These are phyloP conservation scores for Lasioglossum pauxillum DNA, from an alignment of 2,888 invertebrate species.

Conservation along the genomic window DNA sequence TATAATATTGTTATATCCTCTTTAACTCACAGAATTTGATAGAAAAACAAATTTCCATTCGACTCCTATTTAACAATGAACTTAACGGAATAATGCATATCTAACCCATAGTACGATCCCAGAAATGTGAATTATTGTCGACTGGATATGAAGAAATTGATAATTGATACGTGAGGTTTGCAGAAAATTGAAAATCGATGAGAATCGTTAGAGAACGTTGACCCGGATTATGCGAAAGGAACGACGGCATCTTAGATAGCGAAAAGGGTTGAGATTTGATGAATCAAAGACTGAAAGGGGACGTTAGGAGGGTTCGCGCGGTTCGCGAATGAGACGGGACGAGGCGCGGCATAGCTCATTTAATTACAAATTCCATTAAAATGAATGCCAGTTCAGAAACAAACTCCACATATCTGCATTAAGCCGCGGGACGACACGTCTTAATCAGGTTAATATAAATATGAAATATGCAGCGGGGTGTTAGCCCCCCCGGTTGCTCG, in stretches of 20 bases:
- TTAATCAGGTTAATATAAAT: conserved; percentile 85
- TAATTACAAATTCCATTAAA: conserved; percentile 84
- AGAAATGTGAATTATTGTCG: too few species aligned
- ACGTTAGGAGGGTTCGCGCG: background rate
- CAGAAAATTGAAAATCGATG: background rate
- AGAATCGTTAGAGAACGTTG: background rate
- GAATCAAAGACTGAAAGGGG: conserved; percentile 36
- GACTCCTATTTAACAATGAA: background rate
- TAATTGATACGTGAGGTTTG: background rate
- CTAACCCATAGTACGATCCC: too few species aligned
- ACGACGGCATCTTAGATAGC: background rate
- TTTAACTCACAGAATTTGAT: too few species aligned
- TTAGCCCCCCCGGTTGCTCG: conserved; percentile 74
- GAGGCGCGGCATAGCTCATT: conserved; percentile 81
- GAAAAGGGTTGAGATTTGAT: background rate
- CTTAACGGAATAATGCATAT: too few species aligned
- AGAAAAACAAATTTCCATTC: too few species aligned
- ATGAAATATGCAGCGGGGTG: conserved; percentile 84
- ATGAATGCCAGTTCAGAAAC: conserved; percentile 84
- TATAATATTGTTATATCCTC: too few species aligned
- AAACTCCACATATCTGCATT: conserved; percentile 84
- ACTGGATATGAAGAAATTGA: background rate
- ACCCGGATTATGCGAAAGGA: background rate
- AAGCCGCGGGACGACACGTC: conserved; percentile 82
- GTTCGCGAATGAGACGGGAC: conserved; percentile 62